A percentile compares a stretch with the other conserved stretches of the same genome.
Evolutionary conservation across 2,797 vertebrate genomes (phyloP).

Genomic region (Typhlichthys subterraneus): DNA sequence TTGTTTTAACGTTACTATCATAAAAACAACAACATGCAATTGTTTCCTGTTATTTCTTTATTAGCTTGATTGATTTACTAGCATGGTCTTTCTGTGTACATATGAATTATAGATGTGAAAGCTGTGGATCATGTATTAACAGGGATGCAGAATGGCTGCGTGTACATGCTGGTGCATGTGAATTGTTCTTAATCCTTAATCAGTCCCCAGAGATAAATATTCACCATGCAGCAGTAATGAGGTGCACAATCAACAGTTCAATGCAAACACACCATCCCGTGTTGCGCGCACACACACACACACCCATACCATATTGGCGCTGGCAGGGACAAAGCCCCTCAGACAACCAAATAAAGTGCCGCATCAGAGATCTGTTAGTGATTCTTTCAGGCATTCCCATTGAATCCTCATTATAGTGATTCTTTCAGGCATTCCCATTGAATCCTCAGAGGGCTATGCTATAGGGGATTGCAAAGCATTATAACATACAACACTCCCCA

Average conservation of each 20-base stretch:
- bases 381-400: no score
- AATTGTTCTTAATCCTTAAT: slow-evolving; percentile 71
- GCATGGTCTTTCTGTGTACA: slow-evolving; percentile 26
- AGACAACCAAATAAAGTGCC: no score
- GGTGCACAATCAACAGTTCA: slow-evolving; percentile 63
- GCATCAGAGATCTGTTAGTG: no score
- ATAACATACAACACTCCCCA: slow-evolving; percentile 1
- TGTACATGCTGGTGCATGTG: slow-evolving; percentile 59
- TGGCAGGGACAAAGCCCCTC: no score
- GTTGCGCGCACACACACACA: slow-evolving; percentile 19
- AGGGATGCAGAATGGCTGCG: slow-evolving; percentile 34
- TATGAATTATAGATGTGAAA: slow-evolving; percentile 24
- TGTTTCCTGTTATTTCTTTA: no score
- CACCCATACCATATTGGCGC: no score
- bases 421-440: no score
- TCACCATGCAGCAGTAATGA: slow-evolving; percentile 65
- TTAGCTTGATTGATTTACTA: no score
- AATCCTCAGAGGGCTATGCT: slow-evolving; percentile 5
- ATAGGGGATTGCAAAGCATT: slow-evolving; percentile 22
- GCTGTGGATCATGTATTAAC: slow-evolving; percentile 58
- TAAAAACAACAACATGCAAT: no score
- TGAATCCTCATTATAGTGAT: no score
- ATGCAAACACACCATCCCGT: slow-evolving; percentile 57
- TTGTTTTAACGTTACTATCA: no score
- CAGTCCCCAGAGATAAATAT: slow-evolving; percentile 66